These are phyloP conservation scores for Nezara viridula DNA, from an alignment of 2,888 invertebrate species.

Conservation along the genomic window DNA sequence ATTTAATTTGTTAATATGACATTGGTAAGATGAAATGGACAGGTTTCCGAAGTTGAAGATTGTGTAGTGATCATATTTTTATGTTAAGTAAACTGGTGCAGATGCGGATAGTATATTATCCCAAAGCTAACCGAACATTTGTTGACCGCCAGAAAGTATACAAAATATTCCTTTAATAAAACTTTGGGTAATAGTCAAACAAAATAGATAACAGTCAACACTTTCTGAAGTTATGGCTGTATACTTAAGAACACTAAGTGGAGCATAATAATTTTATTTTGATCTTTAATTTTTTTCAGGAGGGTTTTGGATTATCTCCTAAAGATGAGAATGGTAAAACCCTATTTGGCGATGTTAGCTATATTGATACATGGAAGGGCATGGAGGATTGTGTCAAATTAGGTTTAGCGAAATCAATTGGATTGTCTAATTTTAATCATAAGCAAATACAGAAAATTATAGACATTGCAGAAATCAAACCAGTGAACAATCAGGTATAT, in stretches of 20 bases:
- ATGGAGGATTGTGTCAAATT: conserved; percentile 80
- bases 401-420: conserved; percentile 81
- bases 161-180: too few species aligned
- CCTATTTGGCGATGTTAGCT: conserved; percentile 78
- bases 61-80: too few species aligned
- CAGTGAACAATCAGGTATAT: conserved; percentile 77
- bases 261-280: too few species aligned
- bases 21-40: too few species aligned
- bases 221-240: not conserved
- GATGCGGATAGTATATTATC: too few species aligned
- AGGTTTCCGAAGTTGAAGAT: too few species aligned
- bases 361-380: conserved; percentile 81
- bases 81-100: too few species aligned
- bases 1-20: too few species aligned
- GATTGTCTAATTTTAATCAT: conserved; percentile 87
- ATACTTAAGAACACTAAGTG: not conserved
- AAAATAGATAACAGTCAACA: too few species aligned
- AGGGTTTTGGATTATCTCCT: conserved; percentile 77
- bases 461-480: conserved; percentile 74
- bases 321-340: conserved; percentile 75
- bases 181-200: too few species aligned
- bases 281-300: conserved; percentile 70
- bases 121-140: too few species aligned
- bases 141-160: too few species aligned
- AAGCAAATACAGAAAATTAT: conserved; percentile 79